A percentile compares a stretch with the other conserved stretches of the same genome.
Evolutionary conservation across 2,888 invertebrate species (phyloP).

Genomic region (Lasioglossum malachurum): DNA sequence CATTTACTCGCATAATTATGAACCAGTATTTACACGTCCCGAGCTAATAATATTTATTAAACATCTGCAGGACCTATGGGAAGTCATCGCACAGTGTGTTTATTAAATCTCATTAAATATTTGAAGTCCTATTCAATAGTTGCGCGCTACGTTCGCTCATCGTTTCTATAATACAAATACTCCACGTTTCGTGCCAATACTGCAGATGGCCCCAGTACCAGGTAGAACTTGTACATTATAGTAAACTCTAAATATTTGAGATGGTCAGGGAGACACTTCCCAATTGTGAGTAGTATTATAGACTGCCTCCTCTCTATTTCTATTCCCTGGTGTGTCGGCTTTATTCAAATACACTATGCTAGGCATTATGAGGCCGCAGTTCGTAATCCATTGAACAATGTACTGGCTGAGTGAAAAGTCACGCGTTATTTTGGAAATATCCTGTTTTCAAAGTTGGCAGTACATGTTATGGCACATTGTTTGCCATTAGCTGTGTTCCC

Average conservation of each 20-base stretch:
- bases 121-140: neutral
- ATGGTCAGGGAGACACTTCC: neutral
- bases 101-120: slow-evolving; percentile 16
- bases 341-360: neutral
- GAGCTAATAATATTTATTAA: neutral
- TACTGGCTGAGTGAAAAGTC: neutral
- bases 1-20: neutral
- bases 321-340: neutral
- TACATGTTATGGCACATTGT: neutral
- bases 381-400: neutral
- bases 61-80: neutral
- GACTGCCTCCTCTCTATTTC: neutral
- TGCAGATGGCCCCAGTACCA: neutral
- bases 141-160: neutral
- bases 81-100: neutral
- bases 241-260: neutral
- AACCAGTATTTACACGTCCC: neutral
- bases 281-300: neutral
- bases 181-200: neutral
- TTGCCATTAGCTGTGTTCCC: neutral
- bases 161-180: neutral
- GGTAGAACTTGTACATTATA: neutral
- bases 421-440: neutral
- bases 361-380: neutral
- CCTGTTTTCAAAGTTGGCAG: neutral